phyloP scores from a whole-genome alignment of 2,888 invertebrate species.

The Andrena trimmerana region DNA sequence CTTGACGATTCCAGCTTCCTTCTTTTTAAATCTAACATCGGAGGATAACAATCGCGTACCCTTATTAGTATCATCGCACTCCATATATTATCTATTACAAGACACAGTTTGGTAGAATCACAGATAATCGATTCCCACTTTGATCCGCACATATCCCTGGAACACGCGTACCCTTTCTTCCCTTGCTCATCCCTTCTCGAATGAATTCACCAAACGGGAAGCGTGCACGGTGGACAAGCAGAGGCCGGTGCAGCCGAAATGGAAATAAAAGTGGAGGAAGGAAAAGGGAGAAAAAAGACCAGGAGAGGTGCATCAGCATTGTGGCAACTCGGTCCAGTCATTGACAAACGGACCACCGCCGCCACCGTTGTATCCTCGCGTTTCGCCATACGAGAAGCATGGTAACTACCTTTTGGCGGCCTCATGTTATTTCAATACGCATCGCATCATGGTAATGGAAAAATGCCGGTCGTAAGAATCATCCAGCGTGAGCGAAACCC shows the following conservation, averaged over 20 bases:
- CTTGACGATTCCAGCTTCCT: too few species aligned
- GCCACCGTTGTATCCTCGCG: conserved; percentile 56
- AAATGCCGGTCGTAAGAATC: conserved; percentile 67
- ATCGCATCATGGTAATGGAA: conserved; percentile 72
- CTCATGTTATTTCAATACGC: conserved; percentile 68
- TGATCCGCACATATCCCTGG: background rate
- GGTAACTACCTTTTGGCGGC: conserved; percentile 61
- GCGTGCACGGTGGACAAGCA: conserved; percentile 53
- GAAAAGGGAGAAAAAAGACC: conserved; percentile 41
- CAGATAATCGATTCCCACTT: conserved; percentile 31
- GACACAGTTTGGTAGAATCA: conserved; percentile 5
- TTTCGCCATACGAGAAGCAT: conserved; percentile 54
- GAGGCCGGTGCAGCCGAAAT: conserved; percentile 57
- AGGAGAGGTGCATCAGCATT: conserved; percentile 57
- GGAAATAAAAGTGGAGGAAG: conserved; percentile 61
- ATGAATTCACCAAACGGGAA: conserved; percentile 60
- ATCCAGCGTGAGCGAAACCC: conserved; percentile 32
- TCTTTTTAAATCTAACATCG: background rate
- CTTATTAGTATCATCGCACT: background rate
- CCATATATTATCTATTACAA: conserved; percentile 14
- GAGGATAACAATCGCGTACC: background rate
- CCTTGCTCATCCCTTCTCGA: conserved; percentile 49
- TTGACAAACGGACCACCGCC: conserved; percentile 71
- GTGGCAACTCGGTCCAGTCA: conserved; percentile 65
- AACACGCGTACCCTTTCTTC: conserved; percentile 13